These are phyloP conservation scores for Mythimna pallens DNA, from an alignment of 2,888 invertebrate genomes.

Conservation along the genomic window DNA sequence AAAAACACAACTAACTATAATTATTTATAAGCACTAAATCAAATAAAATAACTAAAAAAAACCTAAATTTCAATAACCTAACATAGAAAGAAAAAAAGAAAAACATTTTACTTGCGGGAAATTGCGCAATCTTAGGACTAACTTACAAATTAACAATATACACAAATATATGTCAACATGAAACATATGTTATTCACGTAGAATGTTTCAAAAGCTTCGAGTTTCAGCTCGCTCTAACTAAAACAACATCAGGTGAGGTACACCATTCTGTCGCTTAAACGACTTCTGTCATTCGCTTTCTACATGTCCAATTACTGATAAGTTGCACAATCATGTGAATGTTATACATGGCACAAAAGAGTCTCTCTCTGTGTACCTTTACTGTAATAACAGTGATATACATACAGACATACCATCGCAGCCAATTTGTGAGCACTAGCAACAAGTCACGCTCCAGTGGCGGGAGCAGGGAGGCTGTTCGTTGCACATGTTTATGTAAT, in stretches of 20 bases:
- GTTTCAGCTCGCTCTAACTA: no score
- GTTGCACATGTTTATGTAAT: constrained; percentile 6
- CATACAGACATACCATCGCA: not conserved
- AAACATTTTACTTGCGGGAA: no score
- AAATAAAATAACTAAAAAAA: no score
- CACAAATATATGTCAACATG: not conserved
- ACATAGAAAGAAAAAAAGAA: no score
- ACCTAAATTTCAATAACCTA: no score
- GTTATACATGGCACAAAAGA: not conserved
- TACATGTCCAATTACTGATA: not conserved
- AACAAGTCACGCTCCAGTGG: constrained; percentile 31
- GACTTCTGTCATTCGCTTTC: not conserved
- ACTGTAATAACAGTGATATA: not conserved
- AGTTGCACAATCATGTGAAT: not conserved
- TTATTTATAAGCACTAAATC: no score
- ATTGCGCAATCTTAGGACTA: no score
- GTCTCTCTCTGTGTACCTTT: no score
- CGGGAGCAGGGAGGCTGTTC: not conserved
- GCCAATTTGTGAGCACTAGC: constrained; percentile 21
- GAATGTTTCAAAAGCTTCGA: not conserved
- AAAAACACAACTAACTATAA: no score
- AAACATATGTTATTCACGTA: not conserved
- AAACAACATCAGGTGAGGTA: no score
- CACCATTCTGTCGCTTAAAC: no score
- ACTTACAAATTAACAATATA: no score